Percentiles rank a stretch among this genome's conserved stretches.
Evolutionary conservation across 2,113 vertebrate genomes (phyloP).

Genomic region (Uria aalge): DNA sequence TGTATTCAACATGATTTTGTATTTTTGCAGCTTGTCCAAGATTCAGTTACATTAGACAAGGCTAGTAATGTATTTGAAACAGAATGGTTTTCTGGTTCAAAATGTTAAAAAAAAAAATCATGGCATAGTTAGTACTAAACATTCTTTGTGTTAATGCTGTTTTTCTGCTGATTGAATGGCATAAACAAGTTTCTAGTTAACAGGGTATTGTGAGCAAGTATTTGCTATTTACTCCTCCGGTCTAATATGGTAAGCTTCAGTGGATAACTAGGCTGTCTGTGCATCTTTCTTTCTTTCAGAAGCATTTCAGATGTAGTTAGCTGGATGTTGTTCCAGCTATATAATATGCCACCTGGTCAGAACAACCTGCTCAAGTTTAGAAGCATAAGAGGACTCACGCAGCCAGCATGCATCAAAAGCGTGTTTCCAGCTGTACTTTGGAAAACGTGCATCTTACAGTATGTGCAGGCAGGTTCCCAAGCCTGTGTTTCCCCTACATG

Average conservation of each 20-base stretch:
- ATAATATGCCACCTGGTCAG: background rate
- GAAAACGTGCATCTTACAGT: background rate
- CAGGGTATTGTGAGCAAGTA: background rate
- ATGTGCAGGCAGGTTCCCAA: background rate
- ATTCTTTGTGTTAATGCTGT: background rate
- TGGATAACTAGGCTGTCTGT: background rate
- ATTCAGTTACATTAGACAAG: background rate
- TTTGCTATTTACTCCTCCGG: background rate
- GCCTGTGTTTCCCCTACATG: background rate
- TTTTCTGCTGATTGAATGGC: background rate
- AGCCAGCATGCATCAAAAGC: background rate
- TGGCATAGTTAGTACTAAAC: background rate
- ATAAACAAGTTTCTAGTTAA: background rate
- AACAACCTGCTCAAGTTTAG: background rate
- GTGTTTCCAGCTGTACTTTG: background rate
- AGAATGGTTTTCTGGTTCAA: background rate
- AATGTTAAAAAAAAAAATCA: background rate
- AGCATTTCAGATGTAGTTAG: background rate
- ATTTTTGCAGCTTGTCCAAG: background rate
- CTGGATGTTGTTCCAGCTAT: rapidly evolving
- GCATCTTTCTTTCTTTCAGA: background rate
- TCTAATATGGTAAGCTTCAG: background rate
- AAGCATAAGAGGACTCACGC: background rate
- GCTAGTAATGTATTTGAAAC: background rate
- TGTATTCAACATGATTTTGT: background rate